Evolutionary conservation across 2,888 invertebrate genomes (phyloP), one percentile per base, ranked within the genome.

Genomic region (Apomyelois bistriatella): DNA sequence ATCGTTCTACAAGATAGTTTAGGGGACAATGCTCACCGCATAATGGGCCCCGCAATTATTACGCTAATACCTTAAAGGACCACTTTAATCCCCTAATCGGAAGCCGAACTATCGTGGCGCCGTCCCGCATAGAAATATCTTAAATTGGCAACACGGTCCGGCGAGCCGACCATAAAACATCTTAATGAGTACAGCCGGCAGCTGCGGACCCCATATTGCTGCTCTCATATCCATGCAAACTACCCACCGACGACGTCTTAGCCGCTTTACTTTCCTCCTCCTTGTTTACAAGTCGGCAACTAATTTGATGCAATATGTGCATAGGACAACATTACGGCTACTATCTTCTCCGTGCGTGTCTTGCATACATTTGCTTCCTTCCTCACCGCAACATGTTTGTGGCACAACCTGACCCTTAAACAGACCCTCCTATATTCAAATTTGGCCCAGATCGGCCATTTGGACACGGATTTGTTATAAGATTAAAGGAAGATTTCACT

Each of bases 221-320:
- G 83, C 77, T 82, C 90, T 89, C 90, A 89, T 90, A 89, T 90
- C 88, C 90, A 91, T 91, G 89, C 90, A 90, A 91, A 90, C 85
- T 90, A 88, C 89, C 85, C 78, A 76, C 78, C 75, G 82, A 63
- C 83, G 77, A 78, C 80, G 85, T 86, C 88, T 86, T 86, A 83
- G 86, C 85, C 66, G 80, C 84, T 83, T 80, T 84, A 83, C 86
- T 85, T 85, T 84, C 87, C 85, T 82, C 75, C 77, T 75, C 78
- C 82, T 77, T 87, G 88, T 89, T 87, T 89, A 89, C 90, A 87
- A 88, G 85, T 88, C 85, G 85, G 81, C 90, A 86, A 90, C 91
- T 90, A 91, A 91, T 91, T 91, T 90, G 90, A 84, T 91, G 90
- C 91, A 90, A 89, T 91, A 90, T 90, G 91, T 90, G 91, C 91